Conservation (phyloP, 1,140 invertebrate genomes). For the Pseudachorutes palmiensis region DNA sequence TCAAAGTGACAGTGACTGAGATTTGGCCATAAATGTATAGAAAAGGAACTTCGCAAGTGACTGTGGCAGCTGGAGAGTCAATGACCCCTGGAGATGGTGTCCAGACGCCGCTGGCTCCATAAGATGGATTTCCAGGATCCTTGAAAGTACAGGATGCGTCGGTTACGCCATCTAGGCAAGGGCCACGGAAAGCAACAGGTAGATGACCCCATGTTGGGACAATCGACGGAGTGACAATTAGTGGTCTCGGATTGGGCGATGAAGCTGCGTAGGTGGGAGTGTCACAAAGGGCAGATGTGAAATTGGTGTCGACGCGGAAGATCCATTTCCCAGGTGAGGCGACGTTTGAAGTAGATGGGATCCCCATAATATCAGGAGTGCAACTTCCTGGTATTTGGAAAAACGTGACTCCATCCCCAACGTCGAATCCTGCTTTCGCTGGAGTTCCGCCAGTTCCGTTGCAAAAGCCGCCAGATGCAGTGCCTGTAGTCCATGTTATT, state of each 20-base stretch:
- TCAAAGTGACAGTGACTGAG: too few species aligned
- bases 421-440: constrained; percentile 30
- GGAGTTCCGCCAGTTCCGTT: constrained; percentile 20
- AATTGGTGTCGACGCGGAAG: constrained; percentile 17
- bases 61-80: not conserved
- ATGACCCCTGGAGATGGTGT: not conserved
- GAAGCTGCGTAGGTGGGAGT: not conserved
- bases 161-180: not conserved
- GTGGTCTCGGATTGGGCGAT: not conserved
- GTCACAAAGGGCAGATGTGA: not conserved
- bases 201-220: constrained; percentile 7
- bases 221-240: not conserved
- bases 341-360: constrained; percentile 17
- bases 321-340: constrained; percentile 24
- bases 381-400: constrained; percentile 18
- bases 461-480: constrained; percentile 33
- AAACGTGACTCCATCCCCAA: constrained; percentile 18
- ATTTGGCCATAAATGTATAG: too few species aligned
- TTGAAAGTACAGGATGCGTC: not conserved
- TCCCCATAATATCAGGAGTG: constrained; percentile 8
- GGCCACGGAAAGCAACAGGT: not conserved
- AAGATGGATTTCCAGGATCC: not conserved
- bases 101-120: not conserved
- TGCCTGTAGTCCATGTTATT: constrained; percentile 42
- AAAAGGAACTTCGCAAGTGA: not conserved